Evolutionary conservation across 2,113 vertebrate genomes (phyloP).

Genomic region (Myodes glareolus): DNA sequence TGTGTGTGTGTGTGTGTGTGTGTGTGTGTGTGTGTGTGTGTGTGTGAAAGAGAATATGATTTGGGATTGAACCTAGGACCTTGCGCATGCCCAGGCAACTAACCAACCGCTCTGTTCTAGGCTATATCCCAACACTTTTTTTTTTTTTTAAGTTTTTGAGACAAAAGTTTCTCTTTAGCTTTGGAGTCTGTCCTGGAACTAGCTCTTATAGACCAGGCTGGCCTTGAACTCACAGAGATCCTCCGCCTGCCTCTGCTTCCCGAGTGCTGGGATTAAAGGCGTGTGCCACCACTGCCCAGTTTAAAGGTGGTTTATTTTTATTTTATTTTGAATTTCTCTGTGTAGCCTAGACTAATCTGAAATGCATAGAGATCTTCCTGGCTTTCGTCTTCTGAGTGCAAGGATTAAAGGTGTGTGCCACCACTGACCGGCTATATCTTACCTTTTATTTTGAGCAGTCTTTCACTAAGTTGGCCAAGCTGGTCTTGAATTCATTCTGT

Average conservation of each 20-base stretch:
- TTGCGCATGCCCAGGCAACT: neutral
- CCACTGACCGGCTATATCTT: neutral
- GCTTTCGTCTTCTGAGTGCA: too few species aligned
- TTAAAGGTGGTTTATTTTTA: too few species aligned
- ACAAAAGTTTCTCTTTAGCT: neutral
- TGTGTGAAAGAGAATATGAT: neutral
- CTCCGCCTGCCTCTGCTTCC: too few species aligned
- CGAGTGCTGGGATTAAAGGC: neutral
- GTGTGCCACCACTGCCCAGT: too few species aligned
- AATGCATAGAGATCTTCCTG: too few species aligned
- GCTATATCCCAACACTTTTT: neutral
- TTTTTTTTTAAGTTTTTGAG: neutral
- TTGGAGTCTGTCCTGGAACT: neutral
- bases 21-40: too few species aligned
- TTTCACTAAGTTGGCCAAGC: neutral
- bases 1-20: neutral
- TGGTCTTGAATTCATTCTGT: neutral
- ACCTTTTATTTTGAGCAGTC: neutral
- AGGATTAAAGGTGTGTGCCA: neutral
- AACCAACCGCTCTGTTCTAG: neutral
- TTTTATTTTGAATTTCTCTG: too few species aligned
- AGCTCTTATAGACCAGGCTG: neutral
- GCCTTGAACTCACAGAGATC: neutral
- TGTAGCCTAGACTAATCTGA: too few species aligned
- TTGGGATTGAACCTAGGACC: neutral